Evolutionary conservation across 2,797 vertebrate species (phyloP), one percentile per base, ranked within the genome.

Genomic region (Oryzias sinensis): DNA sequence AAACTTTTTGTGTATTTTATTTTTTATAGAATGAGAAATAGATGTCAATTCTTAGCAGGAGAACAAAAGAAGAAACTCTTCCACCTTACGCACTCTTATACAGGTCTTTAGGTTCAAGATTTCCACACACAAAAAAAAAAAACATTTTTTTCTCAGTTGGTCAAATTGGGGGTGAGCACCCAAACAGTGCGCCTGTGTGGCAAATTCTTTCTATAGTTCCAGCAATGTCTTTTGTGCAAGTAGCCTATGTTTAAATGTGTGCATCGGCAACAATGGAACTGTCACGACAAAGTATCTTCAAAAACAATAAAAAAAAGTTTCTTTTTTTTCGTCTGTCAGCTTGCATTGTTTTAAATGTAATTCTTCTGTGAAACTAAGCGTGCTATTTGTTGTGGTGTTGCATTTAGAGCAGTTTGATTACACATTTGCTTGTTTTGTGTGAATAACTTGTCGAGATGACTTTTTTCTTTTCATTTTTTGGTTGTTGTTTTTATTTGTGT

Each of bases 291-390:
- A 89, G 84, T 90, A 90, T 89, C 81, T 90, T 90, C 85, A 90
- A 91, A 86, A 92, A 90, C 89, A 92, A 91, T 88, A 90, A 77
- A 69, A 77, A 55, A 56, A 59, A 41, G 18, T 14, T 44, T 56
- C 41, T 52, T 52, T 80, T 89, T 89, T 83, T 88, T 84, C 88
- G 90, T 91, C 89, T 88, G 89, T 91, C 90, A 91, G 90, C 91
- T 91, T 91, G 91, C 90, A 91, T 92, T 91, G 91, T 90, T 93
- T 91, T 89, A 91, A 91, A 91, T 90, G 90, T 92, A 92, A 90
- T 88, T 91, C 74, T 91, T 90, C 82, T 90, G 90, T 93, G 89
- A 86, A 91, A 89, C 80, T 86, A 89, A 89, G 86, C 70, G 85
- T 91, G 89, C 89, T 91, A 85, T 90, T 90, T 89, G 91, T 92